Conservation (phyloP, 2,113 vertebrate genomes). For the Hemibagrus wyckioides region DNA sequence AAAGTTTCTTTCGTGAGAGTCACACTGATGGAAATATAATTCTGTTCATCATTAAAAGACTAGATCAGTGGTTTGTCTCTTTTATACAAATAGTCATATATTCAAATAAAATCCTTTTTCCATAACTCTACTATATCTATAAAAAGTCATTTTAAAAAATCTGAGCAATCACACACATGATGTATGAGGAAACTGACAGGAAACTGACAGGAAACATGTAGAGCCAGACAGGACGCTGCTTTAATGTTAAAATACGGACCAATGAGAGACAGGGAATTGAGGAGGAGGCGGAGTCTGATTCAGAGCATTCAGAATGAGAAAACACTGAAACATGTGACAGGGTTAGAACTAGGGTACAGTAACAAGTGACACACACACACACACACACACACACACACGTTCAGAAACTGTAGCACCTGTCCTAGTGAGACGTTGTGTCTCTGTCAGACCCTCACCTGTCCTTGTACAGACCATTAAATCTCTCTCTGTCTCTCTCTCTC, state of each 20-base stretch:
- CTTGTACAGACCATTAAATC: slow-evolving; percentile 26
- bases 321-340: not conserved
- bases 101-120: too few relatives aligned
- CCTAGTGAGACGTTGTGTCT: not conserved
- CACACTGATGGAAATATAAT: too few relatives aligned
- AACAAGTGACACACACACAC: not conserved
- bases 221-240: not conserved
- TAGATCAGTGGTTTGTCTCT: too few relatives aligned
- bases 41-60: too few relatives aligned
- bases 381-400: not conserved
- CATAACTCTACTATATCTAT: too few relatives aligned
- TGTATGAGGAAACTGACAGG: not conserved
- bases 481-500: not conserved
- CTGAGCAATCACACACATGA: not conserved
- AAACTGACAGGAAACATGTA: too few relatives aligned
- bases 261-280: not conserved
- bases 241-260: not conserved
- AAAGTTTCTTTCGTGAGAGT: too few relatives aligned
- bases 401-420: slow-evolving; percentile 6
- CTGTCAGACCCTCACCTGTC: slow-evolving; percentile 5
- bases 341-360: not conserved
- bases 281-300: not conserved
- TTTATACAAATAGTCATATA: too few relatives aligned
- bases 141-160: not conserved
- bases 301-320: not conserved